Evolutionary conservation across 2,797 vertebrate species (phyloP).

Genomic region (Kryptopterus vitreolus): DNA sequence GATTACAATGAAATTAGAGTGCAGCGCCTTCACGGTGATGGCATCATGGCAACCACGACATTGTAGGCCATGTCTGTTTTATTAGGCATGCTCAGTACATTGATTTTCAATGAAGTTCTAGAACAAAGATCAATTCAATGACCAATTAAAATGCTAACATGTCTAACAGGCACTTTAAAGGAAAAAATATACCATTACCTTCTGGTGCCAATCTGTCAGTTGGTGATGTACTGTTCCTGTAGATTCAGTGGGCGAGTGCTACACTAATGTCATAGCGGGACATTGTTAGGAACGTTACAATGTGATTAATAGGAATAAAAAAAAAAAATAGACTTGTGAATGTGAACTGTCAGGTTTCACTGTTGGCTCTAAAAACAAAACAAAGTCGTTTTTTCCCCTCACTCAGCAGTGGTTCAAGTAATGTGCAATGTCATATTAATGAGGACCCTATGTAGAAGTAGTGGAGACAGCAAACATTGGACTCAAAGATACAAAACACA

Average conservation of each 20-base stretch:
- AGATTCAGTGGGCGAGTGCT: no score
- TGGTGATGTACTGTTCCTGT: not conserved
- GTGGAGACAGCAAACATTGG: not conserved
- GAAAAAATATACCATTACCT: not conserved
- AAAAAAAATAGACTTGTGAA: not conserved
- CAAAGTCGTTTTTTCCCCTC: not conserved
- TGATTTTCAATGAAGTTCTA: not conserved
- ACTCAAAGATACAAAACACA: not conserved
- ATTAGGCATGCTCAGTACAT: not conserved
- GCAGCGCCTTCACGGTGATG: not conserved
- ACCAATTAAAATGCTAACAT: not conserved
- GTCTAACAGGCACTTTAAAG: not conserved
- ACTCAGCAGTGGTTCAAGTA: not conserved
- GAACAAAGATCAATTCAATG: not conserved
- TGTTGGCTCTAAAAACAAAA: not conserved
- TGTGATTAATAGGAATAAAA: not conserved
- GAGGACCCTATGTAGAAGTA: not conserved
- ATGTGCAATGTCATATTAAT: conserved; percentile 2
- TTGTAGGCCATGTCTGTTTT: not conserved
- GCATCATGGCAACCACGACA: not conserved
- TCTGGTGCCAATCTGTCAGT: not conserved
- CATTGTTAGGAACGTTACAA: not conserved
- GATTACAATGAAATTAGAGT: conserved; percentile 23
- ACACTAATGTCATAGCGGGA: not conserved
- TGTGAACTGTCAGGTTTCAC: not conserved